Conservation (phyloP, 37 sponge, comb jelly and placozoan species). For the Eunapius fragilis region DNA sequence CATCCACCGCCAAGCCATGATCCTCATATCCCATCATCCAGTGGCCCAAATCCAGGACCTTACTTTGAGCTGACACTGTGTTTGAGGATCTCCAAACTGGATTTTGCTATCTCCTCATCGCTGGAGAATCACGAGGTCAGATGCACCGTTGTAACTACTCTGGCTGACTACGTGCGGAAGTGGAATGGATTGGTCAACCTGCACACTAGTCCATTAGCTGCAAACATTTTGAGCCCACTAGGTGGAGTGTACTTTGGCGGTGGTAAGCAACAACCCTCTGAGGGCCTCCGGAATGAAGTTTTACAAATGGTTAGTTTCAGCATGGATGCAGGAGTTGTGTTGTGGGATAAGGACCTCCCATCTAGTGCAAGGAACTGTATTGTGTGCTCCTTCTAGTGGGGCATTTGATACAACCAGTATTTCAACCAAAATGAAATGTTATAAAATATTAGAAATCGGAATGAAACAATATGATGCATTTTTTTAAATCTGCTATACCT, state of each 20-base stretch:
- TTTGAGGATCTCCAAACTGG: slow-evolving; percentile 13
- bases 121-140: slow-evolving; percentile 1
- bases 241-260: slow-evolving; percentile 44
- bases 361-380: too few species aligned
- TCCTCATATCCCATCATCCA: background rate
- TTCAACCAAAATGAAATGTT: too few species aligned
- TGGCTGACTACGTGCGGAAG: slow-evolving; percentile 55
- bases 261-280: background rate
- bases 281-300: background rate
- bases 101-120: background rate
- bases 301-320: background rate
- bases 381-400: too few species aligned
- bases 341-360: too few species aligned
- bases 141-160: slow-evolving; percentile 41
- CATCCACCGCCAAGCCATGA: background rate
- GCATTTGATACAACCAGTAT: too few species aligned
- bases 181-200: slow-evolving; percentile 68
- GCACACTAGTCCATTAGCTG: slow-evolving; percentile 29
- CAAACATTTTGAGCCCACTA: slow-evolving; percentile 62
- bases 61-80: slow-evolving; percentile 3
- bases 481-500: too few species aligned
- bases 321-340: background rate
- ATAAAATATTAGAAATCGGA: too few species aligned
- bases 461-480: too few species aligned
- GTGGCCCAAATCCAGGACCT: background rate